phyloP scores from a whole-genome alignment of 2,888 invertebrate species.

The Creontiades dilutus region DNA sequence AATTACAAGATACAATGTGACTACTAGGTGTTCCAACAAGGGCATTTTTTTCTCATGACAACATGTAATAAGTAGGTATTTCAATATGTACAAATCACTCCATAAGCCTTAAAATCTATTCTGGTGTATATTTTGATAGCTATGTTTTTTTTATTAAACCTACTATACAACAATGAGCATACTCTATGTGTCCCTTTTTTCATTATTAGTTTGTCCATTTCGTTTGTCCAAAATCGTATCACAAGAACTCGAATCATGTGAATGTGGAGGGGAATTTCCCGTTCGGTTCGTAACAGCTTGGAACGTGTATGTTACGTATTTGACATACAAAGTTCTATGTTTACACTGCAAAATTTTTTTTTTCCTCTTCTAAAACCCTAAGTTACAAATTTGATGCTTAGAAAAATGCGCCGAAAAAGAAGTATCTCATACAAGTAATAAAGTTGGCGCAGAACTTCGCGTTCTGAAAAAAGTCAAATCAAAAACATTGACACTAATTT shows the following conservation, averaged over 20 bases:
- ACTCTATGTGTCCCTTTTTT: conserved; percentile 68
- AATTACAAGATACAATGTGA: conserved; percentile 56
- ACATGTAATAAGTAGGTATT: conserved; percentile 45
- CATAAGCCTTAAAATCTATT: conserved; percentile 68
- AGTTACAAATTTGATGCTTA: conserved; percentile 45
- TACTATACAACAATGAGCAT: conserved; percentile 71
- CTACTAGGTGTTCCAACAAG: conserved; percentile 68
- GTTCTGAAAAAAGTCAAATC: not conserved
- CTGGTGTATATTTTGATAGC: conserved; percentile 70
- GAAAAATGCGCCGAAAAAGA: conserved; percentile 43
- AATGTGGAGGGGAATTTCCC: not conserved
- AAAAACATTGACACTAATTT: conserved; percentile 18
- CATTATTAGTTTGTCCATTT: not conserved
- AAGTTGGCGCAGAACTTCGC: conserved; percentile 2
- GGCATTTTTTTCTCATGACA: conserved; percentile 49
- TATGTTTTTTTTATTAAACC: conserved; percentile 54
- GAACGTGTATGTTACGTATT: not conserved
- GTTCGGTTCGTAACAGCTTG: not conserved
- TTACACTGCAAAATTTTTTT: conserved; percentile 25
- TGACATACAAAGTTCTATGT: not conserved
- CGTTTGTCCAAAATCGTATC: conserved; percentile 43
- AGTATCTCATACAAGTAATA: conserved; percentile 22
- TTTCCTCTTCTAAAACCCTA: not conserved
- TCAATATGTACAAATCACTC: conserved; percentile 69
- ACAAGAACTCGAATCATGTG: conserved; percentile 50